Evolutionary conservation across 1,140 invertebrate genomes (phyloP).

Genomic region (Drosophila nannoptera): DNA sequence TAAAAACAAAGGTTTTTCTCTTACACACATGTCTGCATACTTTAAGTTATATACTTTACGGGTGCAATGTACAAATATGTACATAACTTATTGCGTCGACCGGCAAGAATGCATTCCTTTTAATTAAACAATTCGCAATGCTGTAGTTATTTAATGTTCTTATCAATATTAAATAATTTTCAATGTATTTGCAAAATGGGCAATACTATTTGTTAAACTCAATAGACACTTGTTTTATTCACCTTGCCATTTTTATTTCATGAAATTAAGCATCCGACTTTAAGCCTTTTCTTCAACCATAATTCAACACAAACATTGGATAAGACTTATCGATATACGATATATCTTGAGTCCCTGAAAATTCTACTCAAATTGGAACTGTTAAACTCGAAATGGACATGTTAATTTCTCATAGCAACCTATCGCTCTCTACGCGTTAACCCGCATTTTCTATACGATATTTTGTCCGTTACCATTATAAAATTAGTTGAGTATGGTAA

Average conservation of each 20-base stretch:
- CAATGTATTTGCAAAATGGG: neutral
- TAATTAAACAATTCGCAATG: neutral
- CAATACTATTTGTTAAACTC: too few species aligned
- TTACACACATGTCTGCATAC: slow-evolving; percentile 6
- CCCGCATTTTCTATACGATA: neutral
- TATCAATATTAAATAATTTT: neutral
- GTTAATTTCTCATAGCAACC: slow-evolving; percentile 18
- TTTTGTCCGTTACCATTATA: too few species aligned
- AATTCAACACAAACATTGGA: slow-evolving; percentile 37
- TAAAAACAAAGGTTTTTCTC: neutral
- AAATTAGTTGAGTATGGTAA: too few species aligned
- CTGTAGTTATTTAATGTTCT: neutral
- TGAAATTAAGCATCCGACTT: slow-evolving; percentile 16
- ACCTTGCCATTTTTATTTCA: neutral
- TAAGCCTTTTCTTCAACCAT: slow-evolving; percentile 28
- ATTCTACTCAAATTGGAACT: slow-evolving; percentile 32
- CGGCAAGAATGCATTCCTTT: slow-evolving; percentile 5
- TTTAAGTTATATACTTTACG: neutral
- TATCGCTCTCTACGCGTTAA: neutral
- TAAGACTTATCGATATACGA: slow-evolving; percentile 23
- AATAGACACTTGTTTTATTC: neutral
- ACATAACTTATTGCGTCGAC: neutral
- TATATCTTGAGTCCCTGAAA: slow-evolving; percentile 7
- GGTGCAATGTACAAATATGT: slow-evolving; percentile 1
- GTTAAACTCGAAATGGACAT: slow-evolving; percentile 29